A percentile compares a stretch with the other conserved stretches of the same genome.
Evolutionary conservation across 2,797 vertebrate species (phyloP).

Genomic region (Gorsachius magnificus): DNA sequence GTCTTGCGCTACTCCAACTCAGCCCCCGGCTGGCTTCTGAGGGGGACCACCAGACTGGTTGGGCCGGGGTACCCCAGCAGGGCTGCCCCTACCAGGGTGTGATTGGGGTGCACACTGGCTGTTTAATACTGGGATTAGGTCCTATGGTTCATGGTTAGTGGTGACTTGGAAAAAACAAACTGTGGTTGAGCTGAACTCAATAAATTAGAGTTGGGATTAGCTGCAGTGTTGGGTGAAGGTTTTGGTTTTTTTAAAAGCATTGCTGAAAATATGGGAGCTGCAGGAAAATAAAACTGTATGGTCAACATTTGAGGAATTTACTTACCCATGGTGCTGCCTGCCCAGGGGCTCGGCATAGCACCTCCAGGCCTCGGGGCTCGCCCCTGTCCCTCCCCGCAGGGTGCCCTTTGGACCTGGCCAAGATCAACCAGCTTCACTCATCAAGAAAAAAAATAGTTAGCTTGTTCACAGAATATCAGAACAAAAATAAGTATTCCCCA

Average conservation of each 20-base stretch:
- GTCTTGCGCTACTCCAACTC: neutral
- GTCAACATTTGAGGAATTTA: neutral
- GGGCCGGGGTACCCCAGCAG: neutral
- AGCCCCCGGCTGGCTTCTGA: neutral
- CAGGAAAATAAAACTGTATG: neutral
- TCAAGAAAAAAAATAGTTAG: neutral
- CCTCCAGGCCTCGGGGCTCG: neutral
- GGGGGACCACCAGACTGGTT: neutral
- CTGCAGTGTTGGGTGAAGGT: neutral
- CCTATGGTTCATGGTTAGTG: neutral
- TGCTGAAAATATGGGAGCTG: neutral
- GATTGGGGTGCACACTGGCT: neutral
- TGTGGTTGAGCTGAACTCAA: neutral
- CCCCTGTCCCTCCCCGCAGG: too few relatives aligned
- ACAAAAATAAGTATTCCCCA: neutral
- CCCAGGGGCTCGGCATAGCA: neutral
- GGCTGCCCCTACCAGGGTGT: neutral
- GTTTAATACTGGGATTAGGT: neutral
- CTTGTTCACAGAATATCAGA: neutral
- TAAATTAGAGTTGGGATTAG: neutral
- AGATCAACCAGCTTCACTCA: neutral
- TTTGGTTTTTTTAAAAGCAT: neutral
- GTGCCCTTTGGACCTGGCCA: neutral
- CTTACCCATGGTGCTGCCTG: fast-evolving
- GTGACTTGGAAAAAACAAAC: neutral